phyloP scores from a whole-genome alignment of 2,888 invertebrate species.

The Ephialtes manifestator region DNA sequence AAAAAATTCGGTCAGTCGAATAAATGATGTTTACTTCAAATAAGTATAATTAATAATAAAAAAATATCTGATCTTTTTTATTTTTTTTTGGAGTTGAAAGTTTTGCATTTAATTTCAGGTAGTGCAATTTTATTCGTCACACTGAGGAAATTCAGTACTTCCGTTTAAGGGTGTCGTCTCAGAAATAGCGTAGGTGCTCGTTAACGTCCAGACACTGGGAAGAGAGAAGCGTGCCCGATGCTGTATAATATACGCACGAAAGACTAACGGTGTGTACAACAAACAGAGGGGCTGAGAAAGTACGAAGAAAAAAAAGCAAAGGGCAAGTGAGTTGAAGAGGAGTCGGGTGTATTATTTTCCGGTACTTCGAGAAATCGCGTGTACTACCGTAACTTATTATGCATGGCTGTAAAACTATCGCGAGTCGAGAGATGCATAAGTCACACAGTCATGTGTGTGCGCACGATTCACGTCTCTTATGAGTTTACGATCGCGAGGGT shows the following conservation, averaged over 20 bases:
- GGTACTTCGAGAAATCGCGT: slow-evolving; percentile 78
- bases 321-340: slow-evolving; percentile 55
- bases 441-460: slow-evolving; percentile 67
- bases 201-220: slow-evolving; percentile 62
- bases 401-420: slow-evolving; percentile 59
- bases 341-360: slow-evolving; percentile 76
- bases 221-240: slow-evolving; percentile 45
- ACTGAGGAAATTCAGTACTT: slow-evolving; percentile 42
- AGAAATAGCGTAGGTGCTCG: slow-evolving; percentile 66
- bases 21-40: neutral
- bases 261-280: slow-evolving; percentile 22
- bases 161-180: slow-evolving; percentile 61
- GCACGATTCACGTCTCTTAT: slow-evolving; percentile 41
- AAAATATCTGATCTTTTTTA: neutral
- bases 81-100: neutral
- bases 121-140: slow-evolving; percentile 1
- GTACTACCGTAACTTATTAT: slow-evolving; percentile 70
- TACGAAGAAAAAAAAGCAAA: slow-evolving; percentile 22
- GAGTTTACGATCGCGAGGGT: slow-evolving; percentile 67
- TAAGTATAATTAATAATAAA: neutral
- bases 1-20: neutral
- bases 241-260: slow-evolving; percentile 56
- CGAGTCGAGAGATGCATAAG: slow-evolving; percentile 47
- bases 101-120: neutral
- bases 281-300: slow-evolving; percentile 47